Evolutionary conservation across 1,140 invertebrate species (phyloP), one percentile per base, ranked within the genome.

Genomic region (Cydia fagiglandana): DNA sequence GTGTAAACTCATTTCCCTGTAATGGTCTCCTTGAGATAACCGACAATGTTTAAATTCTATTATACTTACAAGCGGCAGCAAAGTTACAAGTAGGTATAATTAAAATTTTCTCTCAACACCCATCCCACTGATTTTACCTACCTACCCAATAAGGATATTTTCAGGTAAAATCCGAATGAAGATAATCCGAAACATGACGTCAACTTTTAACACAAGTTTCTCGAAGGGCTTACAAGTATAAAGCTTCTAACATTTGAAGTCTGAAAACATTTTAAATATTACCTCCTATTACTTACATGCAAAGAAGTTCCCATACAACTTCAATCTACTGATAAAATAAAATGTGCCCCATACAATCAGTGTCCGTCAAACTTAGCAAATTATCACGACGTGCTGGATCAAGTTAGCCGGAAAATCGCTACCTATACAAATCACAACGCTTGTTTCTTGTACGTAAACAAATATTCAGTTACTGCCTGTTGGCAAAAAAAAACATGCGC

Each of bases 21-120:
- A 70, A 70, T 41, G 34, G n/a, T 70, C 28, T 66, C 64, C 38
- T 66, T n/a, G 64, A 70, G 34, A 70, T 70, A 70, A 38, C 66
- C 66, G 66, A 15, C 66, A 70, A 70, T 70, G 66, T 70, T 70
- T 70, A 45, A 70, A 70, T 70, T 70, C n/a, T 41, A 41, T 70
- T 70, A 70, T 20, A 30, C 66, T 17, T 70, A 70, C 66, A 70
- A 70, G 66, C 66, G 30, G 30, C 5, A 17, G 66, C 15, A 38
- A 70, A 41, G 34, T 70, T 70, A 38, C 34, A 70, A 70, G 0
- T 24, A 24, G 24, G 66, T 74, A 74, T 24, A 74, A 74, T 53
- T 50, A 56, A 53, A 74, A 53, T 74, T 20, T 30, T 7, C 73
- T 56, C 73, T 47, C 17, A 73, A 50, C 70, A 73, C 41, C 70